Evolutionary conservation across 1,140 invertebrate genomes (phyloP).

Genomic region (Antheraea pernyi): DNA sequence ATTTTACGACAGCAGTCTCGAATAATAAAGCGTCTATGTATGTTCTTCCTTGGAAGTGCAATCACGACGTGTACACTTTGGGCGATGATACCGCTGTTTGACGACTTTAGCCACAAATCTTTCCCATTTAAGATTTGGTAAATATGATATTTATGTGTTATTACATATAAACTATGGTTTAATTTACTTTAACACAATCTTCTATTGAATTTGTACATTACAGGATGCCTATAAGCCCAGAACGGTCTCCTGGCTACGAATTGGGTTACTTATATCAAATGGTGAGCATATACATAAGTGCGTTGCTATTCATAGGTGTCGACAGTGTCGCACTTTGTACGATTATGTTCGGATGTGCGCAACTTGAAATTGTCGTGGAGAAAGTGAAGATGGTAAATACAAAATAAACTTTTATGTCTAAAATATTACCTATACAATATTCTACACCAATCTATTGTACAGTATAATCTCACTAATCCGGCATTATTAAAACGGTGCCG

Average conservation of each 20-base stretch:
- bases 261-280: slow-evolving; percentile 61
- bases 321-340: slow-evolving; percentile 54
- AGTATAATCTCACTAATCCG: too few relatives aligned
- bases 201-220: neutral
- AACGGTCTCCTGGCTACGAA: slow-evolving; percentile 50
- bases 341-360: slow-evolving; percentile 60
- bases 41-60: slow-evolving; percentile 51
- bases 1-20: slow-evolving; percentile 38
- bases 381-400: slow-evolving; percentile 50
- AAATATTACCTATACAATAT: neutral
- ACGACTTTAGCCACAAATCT: slow-evolving; percentile 35
- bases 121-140: slow-evolving; percentile 69
- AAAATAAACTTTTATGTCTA: too few relatives aligned
- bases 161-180: too few relatives aligned
- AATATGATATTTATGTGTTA: slow-evolving; percentile 16
- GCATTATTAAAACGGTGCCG: too few relatives aligned
- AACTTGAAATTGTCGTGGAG: slow-evolving; percentile 59
- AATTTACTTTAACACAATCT: neutral
- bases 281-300: slow-evolving; percentile 53
- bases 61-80: slow-evolving; percentile 51
- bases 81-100: slow-evolving; percentile 57
- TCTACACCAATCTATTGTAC: too few relatives aligned
- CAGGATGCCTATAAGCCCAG: slow-evolving; percentile 58
- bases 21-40: slow-evolving; percentile 45
- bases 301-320: slow-evolving; percentile 52